Percentiles rank a stretch among this genome's conserved stretches.
Conservation (phyloP, 2,888 invertebrate species). For the Corythucha ciliata region DNA sequence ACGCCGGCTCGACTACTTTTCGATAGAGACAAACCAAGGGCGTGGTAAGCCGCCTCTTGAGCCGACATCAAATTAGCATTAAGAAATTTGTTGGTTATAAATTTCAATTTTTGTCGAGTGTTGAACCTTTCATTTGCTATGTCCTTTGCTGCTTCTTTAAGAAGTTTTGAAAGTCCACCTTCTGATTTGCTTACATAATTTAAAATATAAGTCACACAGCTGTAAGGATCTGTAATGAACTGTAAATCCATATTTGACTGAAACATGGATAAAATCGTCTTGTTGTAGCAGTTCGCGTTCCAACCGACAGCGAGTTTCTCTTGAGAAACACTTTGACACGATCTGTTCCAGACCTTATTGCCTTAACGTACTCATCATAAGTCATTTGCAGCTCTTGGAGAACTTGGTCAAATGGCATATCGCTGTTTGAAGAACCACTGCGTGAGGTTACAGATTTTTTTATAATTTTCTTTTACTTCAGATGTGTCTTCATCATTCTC, state of each 20-base stretch:
- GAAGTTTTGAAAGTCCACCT: slow-evolving; percentile 11
- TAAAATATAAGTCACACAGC: slow-evolving; percentile 13
- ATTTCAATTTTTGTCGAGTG: slow-evolving; percentile 33
- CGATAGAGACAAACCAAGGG: slow-evolving; percentile 10
- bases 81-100: slow-evolving; percentile 32
- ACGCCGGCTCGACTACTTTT: slow-evolving; percentile 14
- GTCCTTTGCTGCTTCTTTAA: slow-evolving; percentile 12
- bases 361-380: slow-evolving; percentile 2
- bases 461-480: neutral
- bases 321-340: slow-evolving; percentile 12
- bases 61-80: slow-evolving; percentile 21
- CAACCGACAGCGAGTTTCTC: neutral
- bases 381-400: neutral
- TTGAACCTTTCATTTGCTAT: slow-evolving; percentile 31
- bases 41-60: slow-evolving; percentile 17
- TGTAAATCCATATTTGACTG: slow-evolving; percentile 21
- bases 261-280: neutral
- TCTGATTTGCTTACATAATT: slow-evolving; percentile 21
- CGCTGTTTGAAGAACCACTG: neutral
- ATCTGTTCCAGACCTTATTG: too few species aligned
- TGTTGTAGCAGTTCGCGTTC: neutral
- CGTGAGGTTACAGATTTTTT: slow-evolving; percentile 3
- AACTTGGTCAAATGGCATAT: neutral
- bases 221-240: slow-evolving; percentile 19
- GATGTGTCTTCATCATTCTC: neutral